Evolutionary conservation across 2,888 invertebrate species (phyloP), one percentile per base, ranked within the genome.

Genomic region (Nudaria mundana): DNA sequence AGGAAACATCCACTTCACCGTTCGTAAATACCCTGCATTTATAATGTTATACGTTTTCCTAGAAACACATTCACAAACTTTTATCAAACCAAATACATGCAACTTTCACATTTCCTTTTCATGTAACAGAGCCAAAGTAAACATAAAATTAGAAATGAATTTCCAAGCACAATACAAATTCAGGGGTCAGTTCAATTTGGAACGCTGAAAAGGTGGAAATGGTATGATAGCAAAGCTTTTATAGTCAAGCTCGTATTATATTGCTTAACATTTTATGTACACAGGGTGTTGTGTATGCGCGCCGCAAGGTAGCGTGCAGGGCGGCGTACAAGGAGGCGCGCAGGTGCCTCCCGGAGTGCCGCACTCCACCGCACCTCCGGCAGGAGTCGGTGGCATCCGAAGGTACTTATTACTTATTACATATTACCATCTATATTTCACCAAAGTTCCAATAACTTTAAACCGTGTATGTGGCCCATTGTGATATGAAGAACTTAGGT

Each of bases 371-470:
- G 85, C 85, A 63, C 83, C 85, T 51, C 87, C 90, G 48, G 84
- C 87, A 48, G 91, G 91, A 56, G 89, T 91, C 63, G 92, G 92
- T 57, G 92, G 92, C 56, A 78, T 91, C 44, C 86, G 92, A 70
- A 89, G 90, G 81, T 89, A 85, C 68, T 20, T 20, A 3, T 7
- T 20, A 20, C 8, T 20, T 20, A 20, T 20, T 20, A 20, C 8
- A 35, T 33, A 26, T 24, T 31, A 25, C 32, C 22, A 30, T 7
- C 24, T 12, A 33, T 42, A 42, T 42, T 38, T 14, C 24, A 36
- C 23, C 26, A 18, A 33, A n/a, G n/a, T n/a, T n/a, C n/a, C n/a
- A n/a, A n/a, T n/a, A n/a, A 37, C 28, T 37, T 26, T 37, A 28
- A 26, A 28, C 16, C 35, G 18, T 28, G 12, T 24, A 32, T n/a